These are phyloP conservation scores for Pipistrellus pipistrellus DNA, from an alignment of 2,797 vertebrate genomes.

Conservation along the genomic window DNA sequence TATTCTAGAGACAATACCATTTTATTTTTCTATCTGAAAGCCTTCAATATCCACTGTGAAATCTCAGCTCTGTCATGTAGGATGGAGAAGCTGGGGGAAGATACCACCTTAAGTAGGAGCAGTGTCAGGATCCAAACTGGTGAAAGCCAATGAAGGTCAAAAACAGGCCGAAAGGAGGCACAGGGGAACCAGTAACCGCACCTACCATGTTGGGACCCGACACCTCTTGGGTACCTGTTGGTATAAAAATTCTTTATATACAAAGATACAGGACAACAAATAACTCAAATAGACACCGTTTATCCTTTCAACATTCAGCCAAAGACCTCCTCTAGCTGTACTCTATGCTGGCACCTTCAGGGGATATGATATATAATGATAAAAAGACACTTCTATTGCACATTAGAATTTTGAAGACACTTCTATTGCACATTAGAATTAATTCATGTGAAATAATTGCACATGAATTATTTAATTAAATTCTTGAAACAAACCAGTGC, in stretches of 20 bases:
- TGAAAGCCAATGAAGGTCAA: neutral
- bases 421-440: neutral
- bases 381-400: neutral
- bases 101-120: neutral
- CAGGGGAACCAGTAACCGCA: neutral
- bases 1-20: neutral
- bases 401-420: neutral
- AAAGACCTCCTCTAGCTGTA: neutral
- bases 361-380: neutral
- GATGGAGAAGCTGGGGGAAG: neutral
- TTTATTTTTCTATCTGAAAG: conserved; percentile 9
- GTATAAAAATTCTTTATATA: neutral
- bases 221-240: neutral
- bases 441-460: no score
- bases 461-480: neutral
- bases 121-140: neutral
- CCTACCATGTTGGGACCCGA: neutral
- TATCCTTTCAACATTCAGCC: neutral
- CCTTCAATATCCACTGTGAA: neutral
- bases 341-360: neutral
- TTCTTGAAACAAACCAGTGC: neutral
- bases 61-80: neutral
- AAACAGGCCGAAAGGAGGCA: no score
- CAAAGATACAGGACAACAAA: neutral
- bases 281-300: neutral